Conservation (phyloP, 1,140 invertebrate genomes). For the fruit fly (Drosophila melanogaster) region DNA sequence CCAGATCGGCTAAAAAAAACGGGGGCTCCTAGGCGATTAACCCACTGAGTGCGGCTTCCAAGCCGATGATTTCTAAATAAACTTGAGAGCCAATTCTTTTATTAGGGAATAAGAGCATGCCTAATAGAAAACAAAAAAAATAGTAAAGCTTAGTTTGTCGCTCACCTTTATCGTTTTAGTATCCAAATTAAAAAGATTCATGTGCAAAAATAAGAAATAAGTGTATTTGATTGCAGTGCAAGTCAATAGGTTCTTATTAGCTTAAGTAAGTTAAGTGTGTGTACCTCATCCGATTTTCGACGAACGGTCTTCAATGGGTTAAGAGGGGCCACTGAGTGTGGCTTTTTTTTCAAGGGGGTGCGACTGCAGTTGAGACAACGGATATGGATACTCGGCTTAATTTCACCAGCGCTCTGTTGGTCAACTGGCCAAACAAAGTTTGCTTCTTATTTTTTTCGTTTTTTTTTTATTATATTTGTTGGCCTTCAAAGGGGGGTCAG, state of each 20-base stretch:
- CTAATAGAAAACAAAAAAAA: no score
- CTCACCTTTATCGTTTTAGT: no score
- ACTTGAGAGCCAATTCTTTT: not conserved
- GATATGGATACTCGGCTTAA: constrained; percentile 73
- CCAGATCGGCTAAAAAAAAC: not conserved
- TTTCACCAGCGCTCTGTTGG: constrained; percentile 65
- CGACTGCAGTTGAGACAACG: constrained; percentile 40
- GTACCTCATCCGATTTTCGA: not conserved
- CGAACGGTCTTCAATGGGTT: not conserved
- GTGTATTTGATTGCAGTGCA: no score
- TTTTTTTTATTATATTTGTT: constrained; percentile 7
- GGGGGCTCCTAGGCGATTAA: constrained; percentile 16
- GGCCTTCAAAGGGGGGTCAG: constrained; percentile 15
- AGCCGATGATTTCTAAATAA: not conserved
- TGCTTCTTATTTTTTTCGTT: not conserved
- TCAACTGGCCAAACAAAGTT: constrained; percentile 56
- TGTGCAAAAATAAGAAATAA: no score
- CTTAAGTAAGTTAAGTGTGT: no score
- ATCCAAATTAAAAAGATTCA: no score
- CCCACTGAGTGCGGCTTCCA: constrained; percentile 3
- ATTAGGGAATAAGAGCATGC: no score
- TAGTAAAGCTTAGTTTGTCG: no score
- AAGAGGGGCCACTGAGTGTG: not conserved
- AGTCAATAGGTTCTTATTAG: no score
- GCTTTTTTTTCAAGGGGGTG: not conserved